Conservation (phyloP, 2,113 vertebrate genomes). For the Rattus rattus region DNA sequence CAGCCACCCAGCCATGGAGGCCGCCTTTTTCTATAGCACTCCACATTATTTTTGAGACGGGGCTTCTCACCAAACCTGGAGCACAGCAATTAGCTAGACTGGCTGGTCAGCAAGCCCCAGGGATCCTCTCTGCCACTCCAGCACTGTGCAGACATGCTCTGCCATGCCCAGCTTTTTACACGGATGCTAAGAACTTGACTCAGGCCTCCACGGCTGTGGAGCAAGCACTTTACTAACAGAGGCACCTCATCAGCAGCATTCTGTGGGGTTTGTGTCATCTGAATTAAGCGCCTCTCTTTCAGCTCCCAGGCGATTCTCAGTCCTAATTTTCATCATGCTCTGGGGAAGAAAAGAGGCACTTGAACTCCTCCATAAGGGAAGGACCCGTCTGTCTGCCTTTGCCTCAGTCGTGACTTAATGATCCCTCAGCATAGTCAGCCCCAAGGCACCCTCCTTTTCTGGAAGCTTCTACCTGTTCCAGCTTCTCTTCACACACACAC, state of each 20-base stretch:
- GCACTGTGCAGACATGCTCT: not conserved
- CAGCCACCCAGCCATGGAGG: not conserved
- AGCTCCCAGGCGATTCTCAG: not conserved
- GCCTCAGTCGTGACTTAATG: not conserved
- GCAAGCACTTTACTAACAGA: not conserved
- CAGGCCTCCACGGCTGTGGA: not conserved
- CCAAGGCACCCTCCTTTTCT: not conserved
- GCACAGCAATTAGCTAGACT: not conserved
- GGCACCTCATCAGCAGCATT: not conserved
- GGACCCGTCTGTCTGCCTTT: not conserved
- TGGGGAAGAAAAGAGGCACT: not conserved
- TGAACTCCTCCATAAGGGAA: not conserved
- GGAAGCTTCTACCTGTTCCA: not conserved
- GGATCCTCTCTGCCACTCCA: not conserved
- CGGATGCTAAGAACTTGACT: not conserved
- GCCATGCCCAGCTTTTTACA: not conserved
- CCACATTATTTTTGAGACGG: not conserved
- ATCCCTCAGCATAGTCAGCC: not conserved
- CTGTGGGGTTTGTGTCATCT: not conserved
- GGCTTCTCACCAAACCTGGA: not conserved
- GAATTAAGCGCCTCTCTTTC: not conserved
- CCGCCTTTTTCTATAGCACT: not conserved
- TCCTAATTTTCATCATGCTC: not conserved
- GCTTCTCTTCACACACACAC: not conserved
- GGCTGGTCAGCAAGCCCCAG: not conserved